Evolutionary conservation across 2,797 vertebrate genomes (phyloP).

Genomic region (Neostethus bicornis): DNA sequence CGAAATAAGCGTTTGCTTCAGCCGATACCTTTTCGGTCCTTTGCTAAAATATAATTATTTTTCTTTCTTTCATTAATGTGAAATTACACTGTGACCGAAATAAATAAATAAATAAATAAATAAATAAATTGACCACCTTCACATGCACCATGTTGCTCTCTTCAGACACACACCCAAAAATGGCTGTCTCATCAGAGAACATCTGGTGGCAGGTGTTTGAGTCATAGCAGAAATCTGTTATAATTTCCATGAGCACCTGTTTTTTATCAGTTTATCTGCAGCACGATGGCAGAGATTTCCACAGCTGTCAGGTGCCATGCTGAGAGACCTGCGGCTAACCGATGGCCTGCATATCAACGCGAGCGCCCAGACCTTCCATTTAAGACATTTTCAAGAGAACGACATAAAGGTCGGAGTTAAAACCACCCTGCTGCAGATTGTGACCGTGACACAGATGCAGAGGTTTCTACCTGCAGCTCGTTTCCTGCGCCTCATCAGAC

Average conservation of each 20-base stretch:
- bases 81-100: too few relatives aligned
- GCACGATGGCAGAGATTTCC: background rate
- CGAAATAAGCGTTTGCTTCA: too few relatives aligned
- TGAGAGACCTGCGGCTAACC: slow-evolving; percentile 13
- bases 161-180: too few relatives aligned
- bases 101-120: too few relatives aligned
- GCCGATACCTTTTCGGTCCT: too few relatives aligned
- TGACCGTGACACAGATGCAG: slow-evolving; percentile 19
- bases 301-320: slow-evolving; percentile 27
- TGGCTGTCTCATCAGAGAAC: too few relatives aligned
- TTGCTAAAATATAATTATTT: too few relatives aligned
- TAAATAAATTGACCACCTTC: too few relatives aligned
- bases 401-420: slow-evolving; percentile 25
- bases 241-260: background rate
- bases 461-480: background rate
- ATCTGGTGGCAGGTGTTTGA: too few relatives aligned
- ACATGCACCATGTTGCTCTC: too few relatives aligned
- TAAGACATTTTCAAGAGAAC: background rate
- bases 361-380: background rate
- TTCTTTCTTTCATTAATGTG: too few relatives aligned
- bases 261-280: background rate
- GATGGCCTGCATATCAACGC: too few relatives aligned
- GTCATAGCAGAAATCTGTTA: slow-evolving; percentile 4
- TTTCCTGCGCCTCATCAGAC: slow-evolving; percentile 23
- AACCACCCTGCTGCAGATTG: slow-evolving; percentile 20